Conservation (phyloP, 2,797 vertebrate species). For the Peromyscus nudipes region DNA sequence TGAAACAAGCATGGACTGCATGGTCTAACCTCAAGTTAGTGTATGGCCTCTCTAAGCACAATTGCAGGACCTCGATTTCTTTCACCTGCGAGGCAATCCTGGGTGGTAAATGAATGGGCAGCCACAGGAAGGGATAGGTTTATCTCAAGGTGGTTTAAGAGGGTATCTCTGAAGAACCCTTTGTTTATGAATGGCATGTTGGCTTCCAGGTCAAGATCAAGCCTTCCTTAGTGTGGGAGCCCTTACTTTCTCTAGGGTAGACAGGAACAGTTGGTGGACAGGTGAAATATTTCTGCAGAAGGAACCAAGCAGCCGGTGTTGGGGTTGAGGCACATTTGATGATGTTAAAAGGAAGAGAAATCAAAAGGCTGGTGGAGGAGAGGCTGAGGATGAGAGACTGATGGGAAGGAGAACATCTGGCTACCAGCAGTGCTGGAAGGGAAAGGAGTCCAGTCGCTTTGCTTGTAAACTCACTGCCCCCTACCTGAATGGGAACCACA, state of each 20-base stretch:
- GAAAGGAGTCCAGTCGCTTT: constrained; percentile 1
- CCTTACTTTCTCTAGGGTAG: background rate
- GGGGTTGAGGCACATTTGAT: background rate
- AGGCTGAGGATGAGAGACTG: background rate
- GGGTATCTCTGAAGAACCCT: background rate
- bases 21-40: background rate
- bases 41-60: background rate
- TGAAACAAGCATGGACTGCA: background rate
- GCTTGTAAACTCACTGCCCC: constrained; percentile 45
- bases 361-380: background rate
- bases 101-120: background rate
- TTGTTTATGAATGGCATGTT: background rate
- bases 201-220: background rate
- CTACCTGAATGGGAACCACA: background rate
- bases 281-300: background rate
- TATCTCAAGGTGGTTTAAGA: background rate
- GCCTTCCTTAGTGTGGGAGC: background rate
- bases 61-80: background rate
- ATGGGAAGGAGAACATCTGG: constrained; percentile 24
- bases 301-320: background rate
- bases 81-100: background rate
- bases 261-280: background rate
- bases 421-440: background rate
- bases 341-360: background rate
- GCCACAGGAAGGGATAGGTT: background rate